Conservation (phyloP, 2,113 vertebrate genomes). For the Salvelinus sp. region DNA sequence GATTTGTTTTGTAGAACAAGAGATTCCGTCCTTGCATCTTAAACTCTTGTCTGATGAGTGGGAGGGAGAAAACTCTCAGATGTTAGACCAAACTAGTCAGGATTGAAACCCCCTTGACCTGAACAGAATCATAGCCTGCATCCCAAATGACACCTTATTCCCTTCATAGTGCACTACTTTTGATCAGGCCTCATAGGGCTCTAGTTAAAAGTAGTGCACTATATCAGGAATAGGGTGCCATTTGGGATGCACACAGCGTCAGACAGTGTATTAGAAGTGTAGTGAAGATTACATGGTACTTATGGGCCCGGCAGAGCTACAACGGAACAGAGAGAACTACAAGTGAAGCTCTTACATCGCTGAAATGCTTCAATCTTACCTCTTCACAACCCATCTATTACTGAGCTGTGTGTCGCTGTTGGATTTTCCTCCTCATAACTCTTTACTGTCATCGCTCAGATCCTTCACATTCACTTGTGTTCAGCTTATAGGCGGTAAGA, state of each 20-base stretch:
- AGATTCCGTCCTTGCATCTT: slow-evolving; percentile 44
- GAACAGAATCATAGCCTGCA: neutral
- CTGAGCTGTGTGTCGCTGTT: neutral
- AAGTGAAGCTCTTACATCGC: neutral
- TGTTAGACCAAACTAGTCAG: slow-evolving; percentile 50
- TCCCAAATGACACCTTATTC: neutral
- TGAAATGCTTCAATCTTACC: slow-evolving; percentile 15
- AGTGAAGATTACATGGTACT: slow-evolving; percentile 66
- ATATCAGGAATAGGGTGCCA: no score
- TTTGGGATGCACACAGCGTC: neutral
- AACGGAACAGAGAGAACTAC: neutral
- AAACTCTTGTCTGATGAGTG: slow-evolving; percentile 31
- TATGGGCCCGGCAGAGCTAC: slow-evolving; percentile 39
- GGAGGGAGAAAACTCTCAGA: slow-evolving; percentile 7
- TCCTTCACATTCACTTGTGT: neutral
- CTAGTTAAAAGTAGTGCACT: no score
- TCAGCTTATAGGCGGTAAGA: neutral
- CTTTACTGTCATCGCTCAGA: neutral
- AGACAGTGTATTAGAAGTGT: slow-evolving; percentile 53
- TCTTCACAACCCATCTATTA: slow-evolving; percentile 33
- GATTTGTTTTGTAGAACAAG: slow-evolving; percentile 67
- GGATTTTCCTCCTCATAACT: neutral
- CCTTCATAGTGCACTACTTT: no score
- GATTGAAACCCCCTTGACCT: slow-evolving; percentile 64
- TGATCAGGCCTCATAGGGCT: no score